Evolutionary conservation across 2,113 vertebrate species (phyloP), one percentile per base, ranked within the genome.

Genomic region (Platichthys flesus): DNA sequence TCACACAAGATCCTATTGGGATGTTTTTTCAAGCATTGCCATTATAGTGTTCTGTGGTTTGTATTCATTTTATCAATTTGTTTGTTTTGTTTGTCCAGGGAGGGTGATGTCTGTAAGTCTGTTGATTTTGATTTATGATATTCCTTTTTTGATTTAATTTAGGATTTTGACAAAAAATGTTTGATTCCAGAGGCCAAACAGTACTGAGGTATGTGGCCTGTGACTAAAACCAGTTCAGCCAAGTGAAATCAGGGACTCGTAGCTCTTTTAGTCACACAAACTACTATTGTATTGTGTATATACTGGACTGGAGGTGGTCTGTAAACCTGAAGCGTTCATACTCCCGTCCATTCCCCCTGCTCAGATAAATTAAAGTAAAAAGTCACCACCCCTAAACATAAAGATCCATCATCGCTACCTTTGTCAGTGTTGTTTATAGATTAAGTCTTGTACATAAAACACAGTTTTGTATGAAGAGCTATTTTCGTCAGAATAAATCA

Each of bases 401-500:
- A 77, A 81, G 75, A 85, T 56, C 79, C 88, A 68, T 85, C 82
- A 85, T 83, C 87, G 79, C 79, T 89, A 86, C 91, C 87, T 89
- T 89, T 84, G 82, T 90, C 89, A 79, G 83, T 92, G 90, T 88
- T 90, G 90, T 91, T 92, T 90, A 86, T 91, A 93, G 86, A 84
- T 95, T 94, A 90, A 95, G 93, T 87, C 96, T 95, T 98, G 97
- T 97, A 97, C 93, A 98, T 97, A 97, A 94, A 70, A 96, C 91
- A 97, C 95, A 95, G 95, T 98, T 99, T 99, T 99, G 96, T 98
- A 99, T 96, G 97, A 98, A 99, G 92, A 97, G 96, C 97, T 99
- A 99, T 99, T 99, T 99, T 99, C 97, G 95, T 94, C 94, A 95
- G 92, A 95, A 95, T 94, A 96, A 96, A 95, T 95, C 95, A 96